Conservation (phyloP, 2,113 vertebrate genomes). For the Colossoma macropomum region DNA sequence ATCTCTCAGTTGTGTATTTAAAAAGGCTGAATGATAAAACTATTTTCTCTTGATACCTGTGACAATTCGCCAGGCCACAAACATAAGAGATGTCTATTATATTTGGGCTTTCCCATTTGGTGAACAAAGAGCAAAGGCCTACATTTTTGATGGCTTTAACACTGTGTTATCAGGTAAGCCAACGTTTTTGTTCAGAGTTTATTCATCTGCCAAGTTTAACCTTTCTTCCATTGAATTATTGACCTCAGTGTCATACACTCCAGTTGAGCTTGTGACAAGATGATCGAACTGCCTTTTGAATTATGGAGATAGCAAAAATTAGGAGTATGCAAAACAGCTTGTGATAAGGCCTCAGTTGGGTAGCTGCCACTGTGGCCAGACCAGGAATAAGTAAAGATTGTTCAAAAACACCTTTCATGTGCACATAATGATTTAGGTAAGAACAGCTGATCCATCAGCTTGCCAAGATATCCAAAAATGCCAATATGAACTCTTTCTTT, state of each 20-base stretch:
- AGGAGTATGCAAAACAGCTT: constrained; percentile 9
- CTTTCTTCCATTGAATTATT: constrained; percentile 8
- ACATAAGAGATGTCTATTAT: too few species aligned
- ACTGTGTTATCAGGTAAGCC: background rate
- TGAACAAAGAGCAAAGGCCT: background rate
- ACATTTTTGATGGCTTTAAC: background rate
- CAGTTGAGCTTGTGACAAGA: too few species aligned
- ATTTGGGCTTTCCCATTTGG: too few species aligned
- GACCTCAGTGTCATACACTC: background rate
- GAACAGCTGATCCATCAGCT: background rate
- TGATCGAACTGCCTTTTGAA: background rate
- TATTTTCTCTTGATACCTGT: too few species aligned
- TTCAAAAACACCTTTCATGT: background rate
- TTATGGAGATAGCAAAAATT: constrained; percentile 10
- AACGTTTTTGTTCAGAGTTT: background rate
- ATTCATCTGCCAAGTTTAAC: constrained; percentile 4
- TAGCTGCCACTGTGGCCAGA: background rate
- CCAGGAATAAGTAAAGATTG: background rate
- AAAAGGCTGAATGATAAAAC: background rate
- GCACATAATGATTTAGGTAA: background rate
- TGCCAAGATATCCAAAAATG: background rate
- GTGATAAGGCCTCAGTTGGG: background rate
- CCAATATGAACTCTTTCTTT: background rate
- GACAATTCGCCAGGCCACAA: too few species aligned
- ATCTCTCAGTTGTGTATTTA: background rate